Base-by-base conservation (phyloP, 2,113 vertebrate species). In the Marcusenius ussheri region DNA sequence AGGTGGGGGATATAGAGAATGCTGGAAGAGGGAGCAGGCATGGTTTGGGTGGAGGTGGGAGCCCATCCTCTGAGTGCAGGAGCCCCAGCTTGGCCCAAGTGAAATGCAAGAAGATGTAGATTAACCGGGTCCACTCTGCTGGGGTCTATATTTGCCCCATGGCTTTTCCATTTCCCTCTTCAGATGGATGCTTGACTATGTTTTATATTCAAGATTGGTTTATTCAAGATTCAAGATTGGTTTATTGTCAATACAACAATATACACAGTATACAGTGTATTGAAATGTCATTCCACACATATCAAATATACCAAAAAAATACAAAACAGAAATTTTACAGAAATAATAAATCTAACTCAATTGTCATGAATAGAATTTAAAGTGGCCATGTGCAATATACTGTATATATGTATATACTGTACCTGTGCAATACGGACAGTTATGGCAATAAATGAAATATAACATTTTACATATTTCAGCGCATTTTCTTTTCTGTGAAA, bases 381-480 rank as follows among this genome's bases (percentile, higher is more conserved):
- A 50, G 49, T 15, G 49, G 13, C 49, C 49, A 53, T 53, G 50
- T 53, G 50, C 15, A 17, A 53, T 19, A 53, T 53, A 53, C 50
- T 53, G 15, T 19, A 53, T 53, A 53, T 53, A 51, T 51, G 15
- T 53, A 19, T 53, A 56, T 21, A 21, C 17, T 53, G 51, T 46
- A 42, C 80, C 19, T 21, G 80, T 17, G 45, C 80, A 46, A 83
- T 24, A 83, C 8, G 0, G n/a, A 83, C 17, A 84, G 80, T 15
- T 89, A 47, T 39, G 80, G 42, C 49, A 31, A 13, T 51, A 42
- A 89, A 89, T 91, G 91, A 86, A 13, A 31, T 50, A 42, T 70
- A 17, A n/a, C 2, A 51, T 89, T 74, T 88, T 53, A n/a, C 19
- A 31, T 15, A 74, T 87, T 87, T 24, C 86, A 27, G 35, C 27